Evolutionary conservation across 2,113 vertebrate genomes (phyloP).

Genomic region (Mormoops blainvillei): DNA sequence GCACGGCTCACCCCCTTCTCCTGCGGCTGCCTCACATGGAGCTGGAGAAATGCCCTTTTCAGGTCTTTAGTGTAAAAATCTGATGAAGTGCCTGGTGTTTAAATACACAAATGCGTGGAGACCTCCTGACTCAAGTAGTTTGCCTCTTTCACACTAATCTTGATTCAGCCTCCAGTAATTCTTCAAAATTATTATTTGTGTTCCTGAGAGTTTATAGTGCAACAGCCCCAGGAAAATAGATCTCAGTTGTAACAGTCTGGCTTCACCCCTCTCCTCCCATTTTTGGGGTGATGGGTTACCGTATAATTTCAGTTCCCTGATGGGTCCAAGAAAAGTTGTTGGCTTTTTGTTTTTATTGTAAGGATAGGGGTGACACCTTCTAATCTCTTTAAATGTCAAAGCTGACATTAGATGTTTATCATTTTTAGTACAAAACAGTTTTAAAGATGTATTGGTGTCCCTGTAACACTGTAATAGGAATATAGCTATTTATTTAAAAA

Average conservation of each 20-base stretch:
- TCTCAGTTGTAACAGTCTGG: rapidly evolving
- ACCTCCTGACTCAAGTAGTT: background rate
- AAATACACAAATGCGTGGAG: background rate
- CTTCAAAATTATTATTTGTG: background rate
- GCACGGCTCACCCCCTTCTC: rapidly evolving
- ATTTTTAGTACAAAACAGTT: background rate
- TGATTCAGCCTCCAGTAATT: too few relatives aligned
- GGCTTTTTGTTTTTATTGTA: background rate
- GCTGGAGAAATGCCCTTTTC: background rate
- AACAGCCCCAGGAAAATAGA: background rate
- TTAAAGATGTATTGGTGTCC: background rate
- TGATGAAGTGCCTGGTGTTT: rapidly evolving
- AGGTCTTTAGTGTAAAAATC: background rate
- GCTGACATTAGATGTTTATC: too few relatives aligned
- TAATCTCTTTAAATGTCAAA: background rate
- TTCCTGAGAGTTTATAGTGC: background rate
- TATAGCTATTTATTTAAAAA: background rate
- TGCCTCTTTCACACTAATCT: rapidly evolving
- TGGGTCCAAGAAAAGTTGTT: background rate
- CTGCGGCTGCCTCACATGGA: too few relatives aligned
- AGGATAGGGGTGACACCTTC: background rate
- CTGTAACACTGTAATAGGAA: background rate
- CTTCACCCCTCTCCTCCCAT: background rate
- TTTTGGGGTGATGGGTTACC: background rate
- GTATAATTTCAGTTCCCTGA: too few relatives aligned